Percentiles rank a stretch among this genome's conserved stretches.
Evolutionary conservation across 2,888 invertebrate species (phyloP).

Genomic region (Aleiodes testaceus): DNA sequence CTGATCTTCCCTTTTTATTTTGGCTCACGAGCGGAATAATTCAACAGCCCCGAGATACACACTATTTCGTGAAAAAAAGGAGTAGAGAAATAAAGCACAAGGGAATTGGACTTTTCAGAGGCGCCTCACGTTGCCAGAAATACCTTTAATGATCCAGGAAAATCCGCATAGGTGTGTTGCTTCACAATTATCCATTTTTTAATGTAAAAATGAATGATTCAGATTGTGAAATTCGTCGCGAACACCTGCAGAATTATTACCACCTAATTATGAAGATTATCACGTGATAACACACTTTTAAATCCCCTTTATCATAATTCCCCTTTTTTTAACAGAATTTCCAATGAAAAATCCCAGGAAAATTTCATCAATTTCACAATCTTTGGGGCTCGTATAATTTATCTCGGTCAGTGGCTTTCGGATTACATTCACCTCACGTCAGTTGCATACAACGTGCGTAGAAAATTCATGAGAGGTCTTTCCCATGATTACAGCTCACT

Average conservation of each 20-base stretch:
- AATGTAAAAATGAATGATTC: slow-evolving; percentile 11
- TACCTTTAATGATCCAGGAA: slow-evolving; percentile 37
- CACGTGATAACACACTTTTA: background rate
- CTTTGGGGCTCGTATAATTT: slow-evolving; percentile 8
- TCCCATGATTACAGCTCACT: background rate
- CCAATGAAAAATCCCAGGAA: background rate
- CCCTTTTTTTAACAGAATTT: background rate
- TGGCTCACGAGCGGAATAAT: slow-evolving; percentile 32
- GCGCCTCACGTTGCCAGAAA: slow-evolving; percentile 36
- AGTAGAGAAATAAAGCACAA: background rate
- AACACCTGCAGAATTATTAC: background rate
- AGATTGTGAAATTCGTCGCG: background rate
- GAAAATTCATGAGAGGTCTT: background rate
- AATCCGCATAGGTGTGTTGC: slow-evolving; percentile 33
- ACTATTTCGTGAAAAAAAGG: background rate
- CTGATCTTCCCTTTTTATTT: slow-evolving; percentile 34
- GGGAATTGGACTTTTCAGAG: background rate
- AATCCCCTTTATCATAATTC: background rate
- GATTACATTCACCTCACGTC: slow-evolving; percentile 7
- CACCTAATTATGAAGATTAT: background rate
- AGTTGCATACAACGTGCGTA: slow-evolving; percentile 1
- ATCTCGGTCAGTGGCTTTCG: slow-evolving; percentile 11
- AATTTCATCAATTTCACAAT: background rate
- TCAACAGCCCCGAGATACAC: slow-evolving; percentile 14
- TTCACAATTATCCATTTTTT: slow-evolving; percentile 28